Conservation (phyloP, 92 coral and sea anemone species). For the Anthopleura xanthogrammica region DNA sequence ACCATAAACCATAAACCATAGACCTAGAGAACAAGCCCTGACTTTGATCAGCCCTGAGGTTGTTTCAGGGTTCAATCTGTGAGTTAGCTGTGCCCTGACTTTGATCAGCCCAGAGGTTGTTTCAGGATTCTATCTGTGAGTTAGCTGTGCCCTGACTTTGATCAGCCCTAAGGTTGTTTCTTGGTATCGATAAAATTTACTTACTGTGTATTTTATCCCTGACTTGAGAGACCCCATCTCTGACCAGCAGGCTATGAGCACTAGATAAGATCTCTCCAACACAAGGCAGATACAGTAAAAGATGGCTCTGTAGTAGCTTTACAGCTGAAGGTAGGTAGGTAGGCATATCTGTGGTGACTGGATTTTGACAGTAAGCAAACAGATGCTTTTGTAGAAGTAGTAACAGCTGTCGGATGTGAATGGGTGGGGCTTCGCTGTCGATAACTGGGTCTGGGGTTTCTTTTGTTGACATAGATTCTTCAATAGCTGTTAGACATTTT, state of each 20-base stretch:
- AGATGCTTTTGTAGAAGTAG: slow-evolving; percentile 76
- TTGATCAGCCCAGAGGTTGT: too few species aligned
- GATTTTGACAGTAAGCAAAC: slow-evolving; percentile 64
- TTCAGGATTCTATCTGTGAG: too few species aligned
- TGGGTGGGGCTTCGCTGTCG: slow-evolving; percentile 48
- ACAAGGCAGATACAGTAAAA: slow-evolving; percentile 65
- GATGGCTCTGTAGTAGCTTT: slow-evolving; percentile 52
- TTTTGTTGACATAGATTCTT: slow-evolving; percentile 2
- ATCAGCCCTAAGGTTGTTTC: too few species aligned
- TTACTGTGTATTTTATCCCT: slow-evolving; percentile 69
- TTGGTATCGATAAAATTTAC: background rate
- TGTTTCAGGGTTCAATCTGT: too few species aligned
- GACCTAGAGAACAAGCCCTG: too few species aligned
- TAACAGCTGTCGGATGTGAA: slow-evolving; percentile 55
- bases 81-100: too few species aligned
- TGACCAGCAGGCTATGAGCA: slow-evolving; percentile 37
- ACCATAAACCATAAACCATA: too few species aligned
- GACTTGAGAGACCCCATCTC: slow-evolving; percentile 47
- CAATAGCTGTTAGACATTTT: slow-evolving; percentile 31
- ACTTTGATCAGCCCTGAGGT: too few species aligned
- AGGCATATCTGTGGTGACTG: slow-evolving; percentile 33
- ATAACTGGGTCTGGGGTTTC: background rate
- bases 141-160: too few species aligned
- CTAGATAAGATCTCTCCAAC: slow-evolving; percentile 63
- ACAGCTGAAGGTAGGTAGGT: background rate